These are phyloP conservation scores for Neocrepidodera transversa DNA, from an alignment of 2,888 invertebrate species.

Conservation along the genomic window DNA sequence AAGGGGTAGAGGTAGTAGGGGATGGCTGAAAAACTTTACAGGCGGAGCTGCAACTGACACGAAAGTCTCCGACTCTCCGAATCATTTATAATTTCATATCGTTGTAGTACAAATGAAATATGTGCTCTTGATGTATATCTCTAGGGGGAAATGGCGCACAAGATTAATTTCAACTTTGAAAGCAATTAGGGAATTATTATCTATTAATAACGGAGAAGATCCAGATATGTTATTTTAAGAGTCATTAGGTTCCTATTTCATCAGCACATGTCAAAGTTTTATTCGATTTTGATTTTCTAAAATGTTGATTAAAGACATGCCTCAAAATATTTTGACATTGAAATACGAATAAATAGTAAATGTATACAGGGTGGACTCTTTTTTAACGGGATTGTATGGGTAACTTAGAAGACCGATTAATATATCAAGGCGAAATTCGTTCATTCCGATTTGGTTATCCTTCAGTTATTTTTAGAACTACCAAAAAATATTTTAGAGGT, in stretches of 20 bases:
- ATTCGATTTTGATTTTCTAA: no score
- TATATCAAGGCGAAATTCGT: no score
- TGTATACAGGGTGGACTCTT: no score
- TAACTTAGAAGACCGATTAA: no score
- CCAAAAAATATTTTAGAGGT: no score
- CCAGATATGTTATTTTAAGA: neutral
- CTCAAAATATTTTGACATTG: no score
- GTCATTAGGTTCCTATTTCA: neutral
- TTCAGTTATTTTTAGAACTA: no score
- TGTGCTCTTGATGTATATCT: conserved; percentile 23
- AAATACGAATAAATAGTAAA: no score
- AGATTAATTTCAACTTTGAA: conserved; percentile 21
- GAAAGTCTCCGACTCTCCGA: conserved; percentile 22
- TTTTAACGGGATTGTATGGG: no score
- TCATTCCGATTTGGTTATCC: no score
- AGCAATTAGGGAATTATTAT: conserved; percentile 23
- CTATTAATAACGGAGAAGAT: conserved; percentile 1
- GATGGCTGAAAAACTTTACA: conserved; percentile 17
- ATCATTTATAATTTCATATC: conserved; percentile 33
- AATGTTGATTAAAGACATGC: no score
- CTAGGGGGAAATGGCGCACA: conserved; percentile 9
- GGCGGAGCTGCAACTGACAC: conserved; percentile 22
- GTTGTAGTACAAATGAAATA: conserved; percentile 28
- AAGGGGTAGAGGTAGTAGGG: neutral
- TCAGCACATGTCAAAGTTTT: no score